Evolutionary conservation across 2,888 invertebrate genomes (phyloP).

Genomic region (Venusia cambrica): DNA sequence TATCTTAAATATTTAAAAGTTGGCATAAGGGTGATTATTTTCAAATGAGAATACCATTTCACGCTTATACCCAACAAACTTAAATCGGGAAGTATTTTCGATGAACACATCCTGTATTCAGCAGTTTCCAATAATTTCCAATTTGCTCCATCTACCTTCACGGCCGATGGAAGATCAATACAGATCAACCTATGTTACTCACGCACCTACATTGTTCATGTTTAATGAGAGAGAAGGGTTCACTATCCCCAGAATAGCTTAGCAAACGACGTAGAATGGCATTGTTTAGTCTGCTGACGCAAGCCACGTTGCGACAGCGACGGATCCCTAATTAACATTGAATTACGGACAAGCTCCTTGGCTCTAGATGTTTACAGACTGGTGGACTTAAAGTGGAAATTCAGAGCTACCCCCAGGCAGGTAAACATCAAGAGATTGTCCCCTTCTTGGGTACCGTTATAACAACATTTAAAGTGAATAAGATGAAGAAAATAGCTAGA

Average conservation of each 20-base stretch:
- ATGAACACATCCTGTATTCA: conserved; percentile 3
- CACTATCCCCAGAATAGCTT: conserved; percentile 34
- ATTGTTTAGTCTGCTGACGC: conserved; percentile 37
- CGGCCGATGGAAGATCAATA: conserved; percentile 23
- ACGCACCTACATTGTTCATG: conserved; percentile 41
- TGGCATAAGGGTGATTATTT: too few relatives aligned
- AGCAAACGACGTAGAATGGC: conserved; percentile 36
- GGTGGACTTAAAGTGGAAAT: conserved; percentile 3
- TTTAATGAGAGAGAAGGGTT: conserved; percentile 49
- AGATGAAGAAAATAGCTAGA: too few relatives aligned
- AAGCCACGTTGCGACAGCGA: conserved; percentile 29
- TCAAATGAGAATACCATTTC: too few relatives aligned
- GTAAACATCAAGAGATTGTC: too few relatives aligned
- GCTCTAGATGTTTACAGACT: conserved; percentile 11
- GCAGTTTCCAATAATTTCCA: conserved; percentile 11
- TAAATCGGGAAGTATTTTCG: conserved; percentile 1
- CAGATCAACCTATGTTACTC: conserved; percentile 28
- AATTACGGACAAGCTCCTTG: conserved; percentile 29
- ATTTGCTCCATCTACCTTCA: conserved; percentile 10
- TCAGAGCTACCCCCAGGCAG: conserved; percentile 1
- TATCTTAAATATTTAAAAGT: too few relatives aligned
- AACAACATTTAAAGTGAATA: too few relatives aligned
- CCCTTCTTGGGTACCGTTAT: too few relatives aligned
- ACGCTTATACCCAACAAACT: conserved; percentile 3
- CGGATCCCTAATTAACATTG: conserved; percentile 37